These are phyloP conservation scores for Drosophila orena DNA, from an alignment of 1,140 invertebrate genomes.

Conservation along the genomic window DNA sequence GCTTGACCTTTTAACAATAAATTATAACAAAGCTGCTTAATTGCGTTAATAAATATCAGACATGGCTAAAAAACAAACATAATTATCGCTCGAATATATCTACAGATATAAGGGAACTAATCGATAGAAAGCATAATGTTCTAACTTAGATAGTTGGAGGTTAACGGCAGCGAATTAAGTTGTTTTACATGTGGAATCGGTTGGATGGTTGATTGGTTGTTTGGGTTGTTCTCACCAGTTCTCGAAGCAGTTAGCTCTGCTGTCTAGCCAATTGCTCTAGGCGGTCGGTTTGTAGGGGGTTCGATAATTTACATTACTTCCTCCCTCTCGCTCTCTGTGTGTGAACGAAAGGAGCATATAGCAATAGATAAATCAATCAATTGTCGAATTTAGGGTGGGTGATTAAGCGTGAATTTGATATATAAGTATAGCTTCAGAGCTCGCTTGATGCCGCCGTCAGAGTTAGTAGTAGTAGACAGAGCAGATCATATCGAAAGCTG, in stretches of 20 bases:
- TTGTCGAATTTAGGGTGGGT: constrained; percentile 34
- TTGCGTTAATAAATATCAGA: constrained; percentile 79
- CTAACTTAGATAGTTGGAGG: constrained; percentile 47
- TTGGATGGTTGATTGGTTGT: constrained; percentile 41
- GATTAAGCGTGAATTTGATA: constrained; percentile 28
- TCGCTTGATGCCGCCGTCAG: constrained; percentile 57
- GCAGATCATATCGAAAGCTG: constrained; percentile 15
- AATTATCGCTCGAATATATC: constrained; percentile 57
- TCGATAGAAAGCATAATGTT: constrained; percentile 31
- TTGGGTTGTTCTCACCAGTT: constrained; percentile 60
- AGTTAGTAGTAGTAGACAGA: constrained; percentile 41
- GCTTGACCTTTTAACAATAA: constrained; percentile 71
- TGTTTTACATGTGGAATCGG: constrained; percentile 45
- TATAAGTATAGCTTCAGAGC: constrained; percentile 9
- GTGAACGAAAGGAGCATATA: constrained; percentile 69
- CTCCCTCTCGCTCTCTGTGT: constrained; percentile 66
- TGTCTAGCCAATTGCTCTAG: constrained; percentile 70
- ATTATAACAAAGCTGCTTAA: constrained; percentile 75
- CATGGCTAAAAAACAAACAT: constrained; percentile 73
- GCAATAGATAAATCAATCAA: constrained; percentile 70
- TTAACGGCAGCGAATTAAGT: constrained; percentile 61
- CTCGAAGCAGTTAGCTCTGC: constrained; percentile 53
- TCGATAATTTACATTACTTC: constrained; percentile 68
- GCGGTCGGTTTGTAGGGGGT: constrained; percentile 50
- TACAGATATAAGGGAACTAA: constrained; percentile 45